A percentile compares a stretch with the other conserved stretches of the same genome.
These are phyloP conservation scores for Drosophila robusta DNA, from an alignment of 2,888 invertebrate genomes.

Conservation along the genomic window DNA sequence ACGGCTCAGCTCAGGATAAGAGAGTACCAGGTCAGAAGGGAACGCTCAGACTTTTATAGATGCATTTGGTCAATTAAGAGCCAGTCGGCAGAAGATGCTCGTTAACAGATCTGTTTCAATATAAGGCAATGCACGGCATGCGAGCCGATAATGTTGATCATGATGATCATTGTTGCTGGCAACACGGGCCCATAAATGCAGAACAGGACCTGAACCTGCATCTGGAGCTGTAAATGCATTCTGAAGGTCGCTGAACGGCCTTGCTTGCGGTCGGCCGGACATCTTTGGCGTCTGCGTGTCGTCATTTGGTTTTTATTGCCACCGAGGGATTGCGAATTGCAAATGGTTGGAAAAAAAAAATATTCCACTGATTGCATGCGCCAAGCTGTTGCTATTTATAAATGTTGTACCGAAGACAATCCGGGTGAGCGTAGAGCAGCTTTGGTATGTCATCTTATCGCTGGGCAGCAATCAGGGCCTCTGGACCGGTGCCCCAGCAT, in stretches of 20 bases:
- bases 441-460: slow-evolving; percentile 77
- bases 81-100: slow-evolving; percentile 22
- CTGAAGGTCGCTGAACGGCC: slow-evolving; percentile 83
- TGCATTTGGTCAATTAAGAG: slow-evolving; percentile 76
- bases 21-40: slow-evolving; percentile 35
- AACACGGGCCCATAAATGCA: slow-evolving; percentile 31
- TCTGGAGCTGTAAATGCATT: slow-evolving; percentile 41
- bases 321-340: slow-evolving; percentile 56
- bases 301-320: slow-evolving; percentile 78
- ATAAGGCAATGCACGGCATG: slow-evolving; percentile 28
- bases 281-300: slow-evolving; percentile 74
- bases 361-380: slow-evolving; percentile 79
- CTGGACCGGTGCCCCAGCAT: slow-evolving; percentile 47
- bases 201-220: slow-evolving; percentile 30
- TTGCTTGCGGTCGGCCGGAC: slow-evolving; percentile 77
- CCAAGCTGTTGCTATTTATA: slow-evolving; percentile 68
- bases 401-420: slow-evolving; percentile 60
- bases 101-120: slow-evolving; percentile 70
- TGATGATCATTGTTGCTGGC: slow-evolving; percentile 14
- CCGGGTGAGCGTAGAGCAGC: slow-evolving; percentile 44
- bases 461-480: slow-evolving; percentile 63
- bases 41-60: slow-evolving; percentile 44
- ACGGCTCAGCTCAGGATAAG: slow-evolving; percentile 29
- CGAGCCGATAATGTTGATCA: slow-evolving; percentile 21
- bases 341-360: slow-evolving; percentile 32